Conservation (phyloP, 2,888 invertebrate species). For the Junonia oenone region DNA sequence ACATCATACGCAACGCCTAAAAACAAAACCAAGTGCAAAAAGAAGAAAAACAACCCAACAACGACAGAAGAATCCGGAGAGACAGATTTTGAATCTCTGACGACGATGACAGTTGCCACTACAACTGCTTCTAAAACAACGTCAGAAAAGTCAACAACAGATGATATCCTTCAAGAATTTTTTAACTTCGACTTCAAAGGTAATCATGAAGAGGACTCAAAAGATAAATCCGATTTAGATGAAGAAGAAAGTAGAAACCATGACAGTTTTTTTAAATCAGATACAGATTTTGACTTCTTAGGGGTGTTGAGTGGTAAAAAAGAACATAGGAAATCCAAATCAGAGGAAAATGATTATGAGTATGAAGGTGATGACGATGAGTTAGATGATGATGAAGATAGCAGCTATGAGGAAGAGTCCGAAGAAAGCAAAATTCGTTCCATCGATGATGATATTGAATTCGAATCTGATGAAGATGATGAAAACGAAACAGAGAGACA, state of each 20-base stretch:
- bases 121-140: conserved; percentile 35
- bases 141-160: conserved; percentile 38
- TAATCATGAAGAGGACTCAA: conserved; percentile 32
- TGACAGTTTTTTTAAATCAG: conserved; percentile 46
- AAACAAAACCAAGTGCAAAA: conserved; percentile 67
- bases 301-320: conserved; percentile 40
- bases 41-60: conserved; percentile 51
- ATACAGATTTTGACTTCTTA: conserved; percentile 57
- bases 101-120: conserved; percentile 18
- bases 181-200: conserved; percentile 53
- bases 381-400: conserved; percentile 35
- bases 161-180: conserved; percentile 54
- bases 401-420: conserved; percentile 32
- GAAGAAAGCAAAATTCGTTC: conserved; percentile 38
- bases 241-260: conserved; percentile 47
- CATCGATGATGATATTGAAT: conserved; percentile 33
- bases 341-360: conserved; percentile 30
- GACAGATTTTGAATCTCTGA: conserved; percentile 27
- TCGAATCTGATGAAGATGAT: conserved; percentile 39
- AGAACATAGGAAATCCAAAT: conserved; percentile 31
- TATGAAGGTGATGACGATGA: conserved; percentile 32
- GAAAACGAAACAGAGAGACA: conserved; percentile 30
- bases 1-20: conserved; percentile 41
- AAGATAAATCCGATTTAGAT: conserved; percentile 36
- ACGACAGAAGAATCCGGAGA: conserved; percentile 36